phyloP scores from a whole-genome alignment of 2,888 invertebrate species.

The Apotomis capreana region DNA sequence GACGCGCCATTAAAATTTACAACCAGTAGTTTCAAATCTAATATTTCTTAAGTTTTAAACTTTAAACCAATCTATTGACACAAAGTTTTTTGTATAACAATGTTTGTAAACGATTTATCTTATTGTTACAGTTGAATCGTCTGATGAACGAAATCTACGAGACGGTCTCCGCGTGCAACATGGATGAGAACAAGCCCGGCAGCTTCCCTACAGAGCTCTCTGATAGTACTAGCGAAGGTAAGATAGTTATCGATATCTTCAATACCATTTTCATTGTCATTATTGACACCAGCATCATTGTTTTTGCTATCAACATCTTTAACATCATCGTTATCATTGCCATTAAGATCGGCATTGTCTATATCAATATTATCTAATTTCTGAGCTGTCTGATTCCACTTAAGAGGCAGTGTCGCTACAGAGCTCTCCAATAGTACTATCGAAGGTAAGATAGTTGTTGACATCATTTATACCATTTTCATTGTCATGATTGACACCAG shows the following conservation, averaged over 20 bases:
- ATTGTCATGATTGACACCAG: too few species aligned
- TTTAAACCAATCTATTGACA: too few species aligned
- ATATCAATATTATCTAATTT: too few species aligned
- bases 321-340: not conserved
- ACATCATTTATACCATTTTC: too few species aligned
- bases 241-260: not conserved
- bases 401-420: too few species aligned
- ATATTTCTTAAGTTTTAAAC: too few species aligned
- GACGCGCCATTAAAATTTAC: too few species aligned
- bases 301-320: not conserved
- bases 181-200: slow-evolving; percentile 74
- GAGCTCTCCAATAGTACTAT: too few species aligned
- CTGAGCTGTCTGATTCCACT: too few species aligned
- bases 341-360: too few species aligned
- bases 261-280: not conserved
- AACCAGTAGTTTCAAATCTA: too few species aligned
- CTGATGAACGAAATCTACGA: slow-evolving; percentile 82
- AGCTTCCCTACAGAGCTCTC: slow-evolving; percentile 73
- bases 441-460: too few species aligned
- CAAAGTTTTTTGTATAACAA: not conserved
- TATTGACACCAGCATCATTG: not conserved
- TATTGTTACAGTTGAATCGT: slow-evolving; percentile 70
- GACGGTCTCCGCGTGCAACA: slow-evolving; percentile 78
- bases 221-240: slow-evolving; percentile 73
- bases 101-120: not conserved